Conservation (phyloP, 2,113 vertebrate genomes). For the Zosterops japonicus region DNA sequence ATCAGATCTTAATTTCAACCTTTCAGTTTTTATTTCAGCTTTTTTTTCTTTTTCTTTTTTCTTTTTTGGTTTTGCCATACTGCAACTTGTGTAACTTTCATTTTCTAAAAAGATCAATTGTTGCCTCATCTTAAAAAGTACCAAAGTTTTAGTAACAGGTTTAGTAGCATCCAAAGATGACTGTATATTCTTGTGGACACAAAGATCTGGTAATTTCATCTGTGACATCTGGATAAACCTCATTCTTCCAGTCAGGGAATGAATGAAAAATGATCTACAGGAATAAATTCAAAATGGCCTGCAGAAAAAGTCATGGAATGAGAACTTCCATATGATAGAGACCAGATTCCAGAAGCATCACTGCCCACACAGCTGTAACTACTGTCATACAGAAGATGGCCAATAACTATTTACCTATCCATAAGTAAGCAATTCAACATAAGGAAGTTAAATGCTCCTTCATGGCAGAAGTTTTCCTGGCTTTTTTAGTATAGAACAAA, state of each 20-base stretch:
- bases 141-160: not conserved
- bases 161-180: not conserved
- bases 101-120: not conserved
- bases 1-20: not conserved
- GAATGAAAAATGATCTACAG: not conserved
- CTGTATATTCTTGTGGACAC: not conserved
- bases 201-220: not conserved
- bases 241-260: not conserved
- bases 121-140: not conserved
- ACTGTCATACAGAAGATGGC: not conserved
- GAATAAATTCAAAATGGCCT: not conserved
- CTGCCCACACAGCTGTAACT: not conserved
- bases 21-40: not conserved
- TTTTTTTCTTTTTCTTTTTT: not conserved
- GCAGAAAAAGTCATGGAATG: not conserved
- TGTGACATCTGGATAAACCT: not conserved
- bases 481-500: not conserved
- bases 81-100: not conserved
- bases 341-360: not conserved
- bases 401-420: not conserved
- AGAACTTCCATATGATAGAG: not conserved
- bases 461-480: not conserved
- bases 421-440: not conserved
- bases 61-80: not conserved
- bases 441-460: not conserved